These are phyloP conservation scores for Potamarius usumacintae DNA, from an alignment of 2,113 vertebrate species.

Conservation along the genomic window DNA sequence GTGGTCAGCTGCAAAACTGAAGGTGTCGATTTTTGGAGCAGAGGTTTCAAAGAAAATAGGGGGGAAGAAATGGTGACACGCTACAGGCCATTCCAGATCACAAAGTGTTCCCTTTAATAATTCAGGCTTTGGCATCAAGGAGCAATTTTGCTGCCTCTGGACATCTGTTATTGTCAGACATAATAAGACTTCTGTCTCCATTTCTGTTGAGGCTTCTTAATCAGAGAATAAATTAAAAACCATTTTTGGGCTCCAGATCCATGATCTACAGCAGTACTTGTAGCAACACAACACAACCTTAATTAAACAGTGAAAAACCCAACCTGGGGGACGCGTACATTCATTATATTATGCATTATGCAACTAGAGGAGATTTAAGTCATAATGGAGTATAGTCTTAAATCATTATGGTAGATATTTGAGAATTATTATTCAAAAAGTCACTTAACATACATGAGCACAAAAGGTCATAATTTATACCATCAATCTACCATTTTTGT, in stretches of 20 bases:
- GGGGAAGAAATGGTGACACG: not conserved
- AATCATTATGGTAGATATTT: not conserved
- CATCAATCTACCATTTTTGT: not conserved
- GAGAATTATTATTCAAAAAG: not conserved
- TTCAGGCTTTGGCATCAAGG: not conserved
- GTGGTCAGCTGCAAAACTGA: too few relatives aligned
- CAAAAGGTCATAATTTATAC: not conserved
- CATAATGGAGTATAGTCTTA: slow-evolving; percentile 2
- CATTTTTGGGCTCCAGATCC: not conserved
- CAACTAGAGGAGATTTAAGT: slow-evolving; percentile 17
- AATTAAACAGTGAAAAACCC: slow-evolving; percentile 2
- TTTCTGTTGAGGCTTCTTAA: not conserved
- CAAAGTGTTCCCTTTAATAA: not conserved
- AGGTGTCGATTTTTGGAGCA: too few relatives aligned
- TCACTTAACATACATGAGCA: not conserved
- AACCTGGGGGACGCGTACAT: slow-evolving; percentile 6
- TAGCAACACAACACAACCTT: not conserved
- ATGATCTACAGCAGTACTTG: not conserved
- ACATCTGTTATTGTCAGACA: slow-evolving; percentile 13
- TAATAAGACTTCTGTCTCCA: not conserved
- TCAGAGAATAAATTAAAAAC: not conserved
- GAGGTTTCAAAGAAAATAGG: too few relatives aligned
- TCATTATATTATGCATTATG: slow-evolving; percentile 25
- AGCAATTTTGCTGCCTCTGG: not conserved
- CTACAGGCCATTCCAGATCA: not conserved